Evolutionary conservation across 2,888 invertebrate genomes (phyloP).

Genomic region (Aphodius granarius): DNA sequence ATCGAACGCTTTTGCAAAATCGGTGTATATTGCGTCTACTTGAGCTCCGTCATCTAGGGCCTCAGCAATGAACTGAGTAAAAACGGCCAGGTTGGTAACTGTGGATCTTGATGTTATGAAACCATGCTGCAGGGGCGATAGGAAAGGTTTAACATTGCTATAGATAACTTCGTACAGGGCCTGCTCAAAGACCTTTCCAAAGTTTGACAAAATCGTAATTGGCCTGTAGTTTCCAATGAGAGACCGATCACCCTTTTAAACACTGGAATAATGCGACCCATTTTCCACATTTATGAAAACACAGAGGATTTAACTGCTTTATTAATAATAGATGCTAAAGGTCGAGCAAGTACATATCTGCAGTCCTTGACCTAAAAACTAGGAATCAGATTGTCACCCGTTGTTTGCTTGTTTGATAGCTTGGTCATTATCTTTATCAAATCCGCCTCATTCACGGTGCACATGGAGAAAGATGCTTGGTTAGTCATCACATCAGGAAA

Average conservation of each 20-base stretch:
- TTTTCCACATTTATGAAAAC: conserved; percentile 12
- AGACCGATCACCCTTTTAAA: conserved; percentile 13
- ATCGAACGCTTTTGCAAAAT: not conserved
- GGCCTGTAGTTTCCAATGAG: conserved; percentile 20
- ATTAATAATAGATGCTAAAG: not conserved
- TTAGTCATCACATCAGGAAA: too few species aligned
- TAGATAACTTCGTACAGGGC: not conserved
- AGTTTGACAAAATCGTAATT: conserved; percentile 17
- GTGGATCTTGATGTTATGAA: not conserved
- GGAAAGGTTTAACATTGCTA: not conserved
- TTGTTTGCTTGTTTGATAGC: not conserved
- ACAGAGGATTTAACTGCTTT: not conserved
- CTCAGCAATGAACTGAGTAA: not conserved
- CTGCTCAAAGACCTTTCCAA: conserved; percentile 20
- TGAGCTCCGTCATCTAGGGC: not conserved
- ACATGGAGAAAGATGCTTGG: too few species aligned
- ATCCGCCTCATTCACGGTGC: too few species aligned
- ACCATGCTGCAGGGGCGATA: not conserved
- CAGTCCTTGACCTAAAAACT: not conserved
- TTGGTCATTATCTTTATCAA: too few species aligned
- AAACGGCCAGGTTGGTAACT: not conserved
- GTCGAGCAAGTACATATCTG: not conserved
- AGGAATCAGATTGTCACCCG: not conserved
- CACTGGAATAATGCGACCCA: conserved; percentile 17
- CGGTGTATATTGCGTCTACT: not conserved